Base-by-base conservation (phyloP, 2,797 vertebrate species). In the Threskiornis aethiopicus region DNA sequence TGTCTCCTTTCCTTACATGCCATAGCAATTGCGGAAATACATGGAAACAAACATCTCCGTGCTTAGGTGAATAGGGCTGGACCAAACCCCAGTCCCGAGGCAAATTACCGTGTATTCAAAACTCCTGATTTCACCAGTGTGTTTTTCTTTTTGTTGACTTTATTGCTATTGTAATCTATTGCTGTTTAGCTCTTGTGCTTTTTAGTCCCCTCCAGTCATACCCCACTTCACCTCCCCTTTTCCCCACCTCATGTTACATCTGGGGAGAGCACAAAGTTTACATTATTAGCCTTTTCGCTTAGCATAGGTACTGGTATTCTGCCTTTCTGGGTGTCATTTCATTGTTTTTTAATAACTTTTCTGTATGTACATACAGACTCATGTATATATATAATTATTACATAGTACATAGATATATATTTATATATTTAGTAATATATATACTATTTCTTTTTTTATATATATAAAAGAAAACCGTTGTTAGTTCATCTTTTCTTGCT, bases 1-100 rank as follows among this genome's bases (percentile, higher is more conserved):
- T 2, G 0, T 64, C 31, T 29, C 19, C 28, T 42, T 54, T 46
- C 1, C 0, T 70, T 59, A 41, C 3, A 1, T 47, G n/a, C 61
- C 3, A 1, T 25, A 55, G 66, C 29, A 25, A 20, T 65, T 1
- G 8, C 84, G 39, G 46, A 26, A 46, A 42, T 9, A 14, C 3
- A 1, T 18, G 26, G 25, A 39, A 49, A 37, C 8, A 20, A 52
- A 26, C 17, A 35, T 42, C 51, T 84, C 33, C 1, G 0, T 65
- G 37, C 62, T 75, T 31, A 28, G 33, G 47, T 41, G 41, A 81
- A 55, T 24, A 46, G n/a, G 52, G 33, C 76, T 39, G 17, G 21
- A 37, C 21, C 33, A 54, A 44, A 59, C 25, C 33, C 21, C 18
- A 5, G 11, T 13, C 33, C 11, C 7, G 18, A 76, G 16, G 25